Conservation (phyloP, 2,797 vertebrate species). For the Enteromius anoplus region DNA sequence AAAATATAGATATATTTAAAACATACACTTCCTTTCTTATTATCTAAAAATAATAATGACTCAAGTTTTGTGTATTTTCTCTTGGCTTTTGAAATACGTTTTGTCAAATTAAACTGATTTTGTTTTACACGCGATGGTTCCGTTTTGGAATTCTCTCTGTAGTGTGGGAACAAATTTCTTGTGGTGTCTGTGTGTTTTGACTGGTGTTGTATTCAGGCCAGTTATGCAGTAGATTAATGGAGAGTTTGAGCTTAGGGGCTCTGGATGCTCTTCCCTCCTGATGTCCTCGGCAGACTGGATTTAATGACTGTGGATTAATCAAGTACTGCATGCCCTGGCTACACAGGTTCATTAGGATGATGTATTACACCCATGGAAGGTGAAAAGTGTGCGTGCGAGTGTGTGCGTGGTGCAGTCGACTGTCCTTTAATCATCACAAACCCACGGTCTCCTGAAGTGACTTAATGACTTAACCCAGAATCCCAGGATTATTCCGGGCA, state of each 20-base stretch:
- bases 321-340: slow-evolving; percentile 57
- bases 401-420: background rate
- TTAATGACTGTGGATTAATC: slow-evolving; percentile 73
- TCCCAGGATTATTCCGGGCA: slow-evolving; percentile 17
- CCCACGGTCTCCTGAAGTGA: slow-evolving; percentile 55
- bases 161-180: background rate
- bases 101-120: too few species aligned
- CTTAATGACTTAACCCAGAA: slow-evolving; percentile 31
- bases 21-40: too few species aligned
- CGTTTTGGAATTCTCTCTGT: background rate
- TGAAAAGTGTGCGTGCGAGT: slow-evolving; percentile 10
- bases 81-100: background rate
- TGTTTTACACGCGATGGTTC: background rate
- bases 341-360: slow-evolving; percentile 72
- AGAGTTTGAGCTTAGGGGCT: slow-evolving; percentile 60
- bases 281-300: slow-evolving; percentile 43
- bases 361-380: slow-evolving; percentile 58
- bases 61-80: background rate
- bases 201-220: slow-evolving; percentile 25
- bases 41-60: background rate
- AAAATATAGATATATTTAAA: background rate
- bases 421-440: slow-evolving; percentile 56
- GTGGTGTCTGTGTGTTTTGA: background rate
- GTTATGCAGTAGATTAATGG: slow-evolving; percentile 69
- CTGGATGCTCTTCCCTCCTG: slow-evolving; percentile 34